These are phyloP conservation scores for Pteropus rufus DNA, from an alignment of 2,797 vertebrate genomes.

Conservation along the genomic window DNA sequence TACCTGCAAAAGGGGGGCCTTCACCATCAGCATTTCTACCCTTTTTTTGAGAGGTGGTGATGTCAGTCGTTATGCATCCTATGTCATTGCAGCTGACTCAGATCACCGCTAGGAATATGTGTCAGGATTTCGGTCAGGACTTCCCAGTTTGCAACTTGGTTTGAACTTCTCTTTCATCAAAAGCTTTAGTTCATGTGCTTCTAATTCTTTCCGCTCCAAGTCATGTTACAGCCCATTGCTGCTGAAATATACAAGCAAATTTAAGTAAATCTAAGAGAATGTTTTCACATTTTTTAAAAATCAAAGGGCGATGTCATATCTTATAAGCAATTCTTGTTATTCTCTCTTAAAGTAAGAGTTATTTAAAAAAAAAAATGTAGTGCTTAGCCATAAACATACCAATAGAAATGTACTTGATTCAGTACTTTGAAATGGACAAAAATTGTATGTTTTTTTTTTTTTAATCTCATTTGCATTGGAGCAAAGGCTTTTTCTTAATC, in stretches of 20 bases:
- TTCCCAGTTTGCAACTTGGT: fast-evolving
- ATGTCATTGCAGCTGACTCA: not conserved
- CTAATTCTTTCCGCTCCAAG: fast-evolving
- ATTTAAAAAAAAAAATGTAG: not conserved
- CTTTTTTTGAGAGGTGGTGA: too few relatives aligned
- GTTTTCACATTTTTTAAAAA: not conserved
- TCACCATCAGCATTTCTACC: fast-evolving
- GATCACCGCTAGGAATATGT: not conserved
- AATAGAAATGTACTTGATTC: not conserved
- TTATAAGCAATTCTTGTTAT: not conserved
- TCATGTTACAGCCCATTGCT: not conserved
- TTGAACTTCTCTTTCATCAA: not conserved
- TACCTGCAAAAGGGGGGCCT: fast-evolving
- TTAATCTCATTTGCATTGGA: not conserved
- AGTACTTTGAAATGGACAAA: not conserved
- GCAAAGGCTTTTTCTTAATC: not conserved
- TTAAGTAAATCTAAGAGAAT: not conserved
- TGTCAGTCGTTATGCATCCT: not conserved
- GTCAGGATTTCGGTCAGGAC: not conserved
- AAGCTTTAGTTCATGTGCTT: not conserved
- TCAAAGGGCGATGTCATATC: not conserved
- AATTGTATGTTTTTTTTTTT: not conserved
- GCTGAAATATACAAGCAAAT: not conserved
- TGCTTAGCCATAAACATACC: not conserved
- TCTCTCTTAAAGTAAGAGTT: not conserved